Percentiles rank a stretch among this genome's conserved stretches.
These are phyloP conservation scores for Ophion costatus DNA, from an alignment of 2,888 invertebrate genomes.

Conservation along the genomic window DNA sequence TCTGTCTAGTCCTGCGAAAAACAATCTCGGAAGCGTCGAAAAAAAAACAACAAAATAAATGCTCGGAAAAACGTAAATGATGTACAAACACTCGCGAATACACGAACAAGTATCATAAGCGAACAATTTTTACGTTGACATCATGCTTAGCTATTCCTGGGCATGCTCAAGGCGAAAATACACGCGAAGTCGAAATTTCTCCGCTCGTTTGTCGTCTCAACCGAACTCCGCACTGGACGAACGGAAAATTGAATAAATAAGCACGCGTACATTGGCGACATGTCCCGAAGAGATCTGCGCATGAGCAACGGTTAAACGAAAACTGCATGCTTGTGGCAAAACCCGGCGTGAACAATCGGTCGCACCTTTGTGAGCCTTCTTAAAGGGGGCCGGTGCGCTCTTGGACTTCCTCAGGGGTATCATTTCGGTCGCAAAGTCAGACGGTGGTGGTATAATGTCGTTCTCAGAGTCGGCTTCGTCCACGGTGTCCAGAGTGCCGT, in stretches of 20 bases:
- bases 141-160: constrained; percentile 10
- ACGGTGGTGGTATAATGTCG: constrained; percentile 79
- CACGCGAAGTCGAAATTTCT: not conserved
- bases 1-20: constrained; percentile 45
- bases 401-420: constrained; percentile 80
- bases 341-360: constrained; percentile 20
- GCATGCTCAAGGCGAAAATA: constrained; percentile 7
- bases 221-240: not conserved
- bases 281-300: constrained; percentile 19
- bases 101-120: not conserved
- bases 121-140: too few species aligned
- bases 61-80: not conserved
- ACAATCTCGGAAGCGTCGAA: constrained; percentile 52
- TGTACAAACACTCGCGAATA: not conserved
- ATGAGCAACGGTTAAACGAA: constrained; percentile 32
- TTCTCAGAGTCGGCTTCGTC: constrained; percentile 71
- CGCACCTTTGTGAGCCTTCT: constrained; percentile 75
- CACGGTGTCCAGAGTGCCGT: constrained; percentile 68
- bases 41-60: not conserved
- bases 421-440: constrained; percentile 78
- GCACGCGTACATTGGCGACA: not conserved
- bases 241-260: not conserved
- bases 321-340: constrained; percentile 63
- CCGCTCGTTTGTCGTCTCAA: not conserved
- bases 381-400: constrained; percentile 80